Evolutionary conservation across 2,797 vertebrate genomes (phyloP), one percentile per base, ranked within the genome.

Genomic region (Crypturellus tataupa): DNA sequence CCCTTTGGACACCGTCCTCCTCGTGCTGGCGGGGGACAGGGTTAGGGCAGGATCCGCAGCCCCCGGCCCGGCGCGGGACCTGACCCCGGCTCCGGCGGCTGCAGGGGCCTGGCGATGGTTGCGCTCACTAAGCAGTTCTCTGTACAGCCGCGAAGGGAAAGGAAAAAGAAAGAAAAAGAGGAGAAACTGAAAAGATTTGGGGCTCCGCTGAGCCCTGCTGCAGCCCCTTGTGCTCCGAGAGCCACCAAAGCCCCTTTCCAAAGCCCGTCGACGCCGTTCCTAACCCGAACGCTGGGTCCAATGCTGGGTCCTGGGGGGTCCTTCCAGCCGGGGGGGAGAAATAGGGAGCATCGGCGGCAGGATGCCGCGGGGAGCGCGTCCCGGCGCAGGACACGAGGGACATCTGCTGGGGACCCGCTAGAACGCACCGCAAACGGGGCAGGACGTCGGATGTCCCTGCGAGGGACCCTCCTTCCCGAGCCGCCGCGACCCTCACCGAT

Each of bases 381-480:
- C 21, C 46, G 21, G 46, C 46, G 17, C 21, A 11, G 23, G 47
- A 12, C 23, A 24, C 23, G 47, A 12, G 47, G 47, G 47, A 49
- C 47, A 42, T 42, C 40, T 42, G 40, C 40, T 42, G 40, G 40
- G 40, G 40, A 16, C 16, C 13, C 40, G 19, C 18, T 46, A 46
- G 20, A 46, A 46, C 17, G 19, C 19, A 46, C 44, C 44, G 14
- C 16, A 42, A 42, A 42, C 40, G 16, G 37, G 16, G 37, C 37
- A 39, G 37, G 37, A 39, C 9, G 10, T 39, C 37, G 37, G 37
- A 39, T 10, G 23, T 65, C 89, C 95, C 85, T 93, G 95, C 95
- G 93, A 91, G 78, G 90, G 96, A 96, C 72, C 93, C 94, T 95
- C 97, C 96, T 95, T 75, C 85, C 94, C 95, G 90, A 89, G 88